Percentiles rank a stretch among this genome's conserved stretches.
These are phyloP conservation scores for Vulpes ferrilata DNA, from an alignment of 2,113 vertebrate genomes.

Conservation along the genomic window DNA sequence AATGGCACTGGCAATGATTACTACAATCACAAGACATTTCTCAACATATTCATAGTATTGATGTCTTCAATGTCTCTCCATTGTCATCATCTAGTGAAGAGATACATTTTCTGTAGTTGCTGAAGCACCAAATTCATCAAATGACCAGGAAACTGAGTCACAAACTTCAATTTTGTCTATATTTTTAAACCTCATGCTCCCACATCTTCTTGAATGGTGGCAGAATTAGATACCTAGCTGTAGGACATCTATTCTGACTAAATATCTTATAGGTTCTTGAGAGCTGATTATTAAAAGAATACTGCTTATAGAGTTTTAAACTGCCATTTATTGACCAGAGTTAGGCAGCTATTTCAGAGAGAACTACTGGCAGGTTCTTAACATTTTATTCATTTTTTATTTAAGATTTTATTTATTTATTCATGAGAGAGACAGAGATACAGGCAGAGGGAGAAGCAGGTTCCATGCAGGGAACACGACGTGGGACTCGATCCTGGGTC, in stretches of 20 bases:
- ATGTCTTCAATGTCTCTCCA: neutral
- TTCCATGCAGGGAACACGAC: too few species aligned
- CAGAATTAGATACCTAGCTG: neutral
- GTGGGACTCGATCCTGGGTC: too few species aligned
- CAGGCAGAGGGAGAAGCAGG: neutral
- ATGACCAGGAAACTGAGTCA: neutral
- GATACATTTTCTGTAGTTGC: neutral
- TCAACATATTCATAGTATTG: neutral
- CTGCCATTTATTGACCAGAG: neutral
- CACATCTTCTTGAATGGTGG: neutral
- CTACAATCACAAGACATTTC: conserved; percentile 5
- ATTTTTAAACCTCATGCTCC: neutral
- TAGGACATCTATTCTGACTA: neutral
- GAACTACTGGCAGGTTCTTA: neutral
- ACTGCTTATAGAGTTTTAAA: neutral
- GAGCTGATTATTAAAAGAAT: conserved; percentile 12
- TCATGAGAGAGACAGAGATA: neutral
- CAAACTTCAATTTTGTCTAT: neutral
- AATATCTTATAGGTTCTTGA: neutral
- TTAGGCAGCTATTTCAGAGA: neutral
- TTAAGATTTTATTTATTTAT: too few species aligned
- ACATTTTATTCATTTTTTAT: neutral
- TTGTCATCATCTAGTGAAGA: neutral
- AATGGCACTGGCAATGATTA: neutral
- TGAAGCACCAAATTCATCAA: neutral